These are phyloP conservation scores for honey bee (Apis mellifera) DNA, from an alignment of 1,140 invertebrate species.

Conservation along the genomic window DNA sequence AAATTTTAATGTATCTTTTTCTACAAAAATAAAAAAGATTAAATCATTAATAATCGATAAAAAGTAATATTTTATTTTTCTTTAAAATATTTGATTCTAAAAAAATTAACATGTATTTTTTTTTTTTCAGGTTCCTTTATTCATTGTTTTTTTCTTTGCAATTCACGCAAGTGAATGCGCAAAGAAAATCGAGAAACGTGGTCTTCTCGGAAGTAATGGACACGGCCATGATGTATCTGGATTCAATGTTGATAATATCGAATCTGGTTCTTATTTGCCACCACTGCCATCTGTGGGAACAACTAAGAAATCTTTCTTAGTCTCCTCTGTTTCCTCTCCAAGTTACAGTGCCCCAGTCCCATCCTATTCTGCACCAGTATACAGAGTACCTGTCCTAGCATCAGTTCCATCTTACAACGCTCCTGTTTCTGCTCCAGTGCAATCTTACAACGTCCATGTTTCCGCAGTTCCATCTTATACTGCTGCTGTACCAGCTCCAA, in stretches of 20 bases:
- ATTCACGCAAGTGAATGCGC: slow-evolving; percentile 43
- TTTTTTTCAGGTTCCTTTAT: slow-evolving; percentile 40
- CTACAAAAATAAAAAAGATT: no score
- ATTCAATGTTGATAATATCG: background rate
- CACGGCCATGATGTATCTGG: background rate
- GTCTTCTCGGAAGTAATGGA: slow-evolving; percentile 55
- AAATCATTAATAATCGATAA: no score
- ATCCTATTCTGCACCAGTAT: background rate
- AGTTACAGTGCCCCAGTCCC: background rate
- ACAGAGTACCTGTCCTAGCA: slow-evolving; percentile 18
- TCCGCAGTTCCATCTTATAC: slow-evolving; percentile 8
- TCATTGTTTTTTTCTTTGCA: slow-evolving; percentile 33
- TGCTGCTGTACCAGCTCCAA: background rate
- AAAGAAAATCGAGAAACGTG: slow-evolving; percentile 60
- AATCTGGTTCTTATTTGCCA: background rate
- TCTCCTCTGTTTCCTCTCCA: background rate
- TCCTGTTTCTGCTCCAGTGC: background rate
- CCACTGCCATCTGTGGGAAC: background rate
- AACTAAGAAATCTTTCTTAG: background rate
- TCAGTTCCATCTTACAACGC: background rate
- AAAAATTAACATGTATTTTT: background rate
- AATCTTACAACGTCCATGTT: slow-evolving; percentile 1
- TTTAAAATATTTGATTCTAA: no score
- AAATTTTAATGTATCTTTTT: no score
- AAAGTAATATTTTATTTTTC: no score